Conservation (phyloP, 2,113 vertebrate genomes). For the Mustela lutreola region DNA sequence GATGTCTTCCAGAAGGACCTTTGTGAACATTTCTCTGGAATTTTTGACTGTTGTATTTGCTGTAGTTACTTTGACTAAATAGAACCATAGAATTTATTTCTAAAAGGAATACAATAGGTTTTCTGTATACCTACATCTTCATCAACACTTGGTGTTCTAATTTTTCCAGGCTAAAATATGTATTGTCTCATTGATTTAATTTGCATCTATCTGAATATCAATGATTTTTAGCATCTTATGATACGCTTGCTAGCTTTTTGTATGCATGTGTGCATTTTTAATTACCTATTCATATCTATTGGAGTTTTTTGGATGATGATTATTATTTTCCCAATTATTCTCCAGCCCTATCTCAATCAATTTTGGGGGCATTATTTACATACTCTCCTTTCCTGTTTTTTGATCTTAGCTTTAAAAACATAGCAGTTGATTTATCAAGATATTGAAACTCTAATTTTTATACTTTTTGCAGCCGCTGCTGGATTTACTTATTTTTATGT, state of each 20-base stretch:
- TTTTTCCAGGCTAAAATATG: not conserved
- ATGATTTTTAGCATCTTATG: not conserved
- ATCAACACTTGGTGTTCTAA: not conserved
- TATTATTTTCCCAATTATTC: not conserved
- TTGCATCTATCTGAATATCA: constrained; percentile 15
- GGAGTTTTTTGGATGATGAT: not conserved
- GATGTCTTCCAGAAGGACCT: not conserved
- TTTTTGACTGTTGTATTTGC: not conserved
- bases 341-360: not conserved
- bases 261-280: not conserved
- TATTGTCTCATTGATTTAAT: not conserved
- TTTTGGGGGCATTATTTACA: not conserved
- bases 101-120: not conserved
- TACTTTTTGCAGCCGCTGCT: not conserved
- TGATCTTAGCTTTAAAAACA: constrained; percentile 36
- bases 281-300: not conserved
- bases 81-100: not conserved
- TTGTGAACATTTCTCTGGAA: not conserved
- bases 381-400: not conserved
- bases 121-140: not conserved
- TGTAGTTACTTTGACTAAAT: not conserved
- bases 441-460: not conserved
- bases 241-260: not conserved
- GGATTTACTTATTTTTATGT: not conserved
- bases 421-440: not conserved